Evolutionary conservation across 1,140 invertebrate genomes (phyloP).

Genomic region (Phocides pigmalion): DNA sequence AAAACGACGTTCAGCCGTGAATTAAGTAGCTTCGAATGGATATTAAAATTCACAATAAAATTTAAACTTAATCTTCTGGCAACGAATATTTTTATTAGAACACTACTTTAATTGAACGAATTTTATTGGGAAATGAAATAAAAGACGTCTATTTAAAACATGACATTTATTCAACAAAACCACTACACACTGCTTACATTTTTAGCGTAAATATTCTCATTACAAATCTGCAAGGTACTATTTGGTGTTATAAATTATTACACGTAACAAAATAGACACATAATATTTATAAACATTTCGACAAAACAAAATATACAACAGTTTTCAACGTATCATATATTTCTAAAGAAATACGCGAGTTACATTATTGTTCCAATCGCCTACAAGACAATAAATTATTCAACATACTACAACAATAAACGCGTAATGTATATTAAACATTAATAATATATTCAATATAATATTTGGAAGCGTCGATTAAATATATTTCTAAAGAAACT

Average conservation of each 20-base stretch:
- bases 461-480: too few relatives aligned
- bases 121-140: too few relatives aligned
- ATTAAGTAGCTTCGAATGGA: too few relatives aligned
- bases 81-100: too few relatives aligned
- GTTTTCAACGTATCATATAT: conserved; percentile 52
- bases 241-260: conserved; percentile 76
- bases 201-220: conserved; percentile 61
- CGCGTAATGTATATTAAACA: not conserved
- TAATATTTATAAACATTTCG: conserved; percentile 51
- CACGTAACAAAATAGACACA: conserved; percentile 61
- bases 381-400: conserved; percentile 35
- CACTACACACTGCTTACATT: conserved; percentile 74
- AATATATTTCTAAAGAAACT: too few relatives aligned
- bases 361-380: conserved; percentile 57
- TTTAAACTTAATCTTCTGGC: too few relatives aligned
- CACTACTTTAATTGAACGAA: too few relatives aligned
- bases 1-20: too few relatives aligned
- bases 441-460: conserved; percentile 2
- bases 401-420: conserved; percentile 7
- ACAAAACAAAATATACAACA: conserved; percentile 59
- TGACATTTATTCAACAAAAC: conserved; percentile 82
- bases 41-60: too few relatives aligned
- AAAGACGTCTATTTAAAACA: conserved; percentile 60
- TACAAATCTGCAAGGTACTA: conserved; percentile 68
- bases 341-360: conserved; percentile 53